A percentile compares a stretch with the other conserved stretches of the same genome.
phyloP scores from a whole-genome alignment of 92 coral and sea anemone species.

The Siderastrea siderea region DNA sequence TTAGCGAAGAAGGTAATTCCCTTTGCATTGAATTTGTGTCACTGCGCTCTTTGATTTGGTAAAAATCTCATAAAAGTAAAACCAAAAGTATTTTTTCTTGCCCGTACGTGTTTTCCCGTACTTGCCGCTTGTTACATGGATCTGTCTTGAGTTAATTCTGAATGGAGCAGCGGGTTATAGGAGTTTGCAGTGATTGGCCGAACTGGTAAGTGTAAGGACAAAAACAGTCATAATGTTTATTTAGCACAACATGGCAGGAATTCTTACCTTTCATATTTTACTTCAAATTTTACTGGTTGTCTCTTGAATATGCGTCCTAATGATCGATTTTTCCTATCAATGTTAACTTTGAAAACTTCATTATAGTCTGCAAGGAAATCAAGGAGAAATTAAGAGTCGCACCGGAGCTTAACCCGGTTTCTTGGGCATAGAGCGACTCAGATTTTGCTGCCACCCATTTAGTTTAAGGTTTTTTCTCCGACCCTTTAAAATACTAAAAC shows the following conservation, averaged over 20 bases:
- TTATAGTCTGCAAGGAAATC: slow-evolving; percentile 75
- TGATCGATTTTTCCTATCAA: slow-evolving; percentile 94
- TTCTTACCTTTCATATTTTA: slow-evolving; percentile 92
- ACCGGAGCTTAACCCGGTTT: not conserved
- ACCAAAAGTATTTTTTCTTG: too few relatives aligned
- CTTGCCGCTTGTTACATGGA: too few relatives aligned
- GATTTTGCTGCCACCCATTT: not conserved
- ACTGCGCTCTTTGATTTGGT: too few relatives aligned
- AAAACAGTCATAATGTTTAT: not conserved
- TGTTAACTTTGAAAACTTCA: slow-evolving; percentile 91
- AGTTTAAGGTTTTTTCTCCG: not conserved
- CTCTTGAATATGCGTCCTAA: slow-evolving; percentile 90
- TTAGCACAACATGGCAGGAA: not conserved
- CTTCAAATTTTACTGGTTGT: slow-evolving; percentile 88
- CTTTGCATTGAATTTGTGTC: too few relatives aligned
- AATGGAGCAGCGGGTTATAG: too few relatives aligned
- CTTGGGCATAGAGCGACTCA: not conserved
- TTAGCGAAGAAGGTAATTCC: not conserved
- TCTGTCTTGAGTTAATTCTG: too few relatives aligned
- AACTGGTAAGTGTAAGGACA: too few relatives aligned
- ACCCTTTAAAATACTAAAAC: too few relatives aligned
- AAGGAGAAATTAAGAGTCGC: not conserved
- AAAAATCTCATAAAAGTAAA: too few relatives aligned
- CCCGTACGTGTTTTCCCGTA: too few relatives aligned
- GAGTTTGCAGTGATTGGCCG: too few relatives aligned